These are phyloP conservation scores for Thunnus maccoyii DNA, from an alignment of 2,113 vertebrate species.

Conservation along the genomic window DNA sequence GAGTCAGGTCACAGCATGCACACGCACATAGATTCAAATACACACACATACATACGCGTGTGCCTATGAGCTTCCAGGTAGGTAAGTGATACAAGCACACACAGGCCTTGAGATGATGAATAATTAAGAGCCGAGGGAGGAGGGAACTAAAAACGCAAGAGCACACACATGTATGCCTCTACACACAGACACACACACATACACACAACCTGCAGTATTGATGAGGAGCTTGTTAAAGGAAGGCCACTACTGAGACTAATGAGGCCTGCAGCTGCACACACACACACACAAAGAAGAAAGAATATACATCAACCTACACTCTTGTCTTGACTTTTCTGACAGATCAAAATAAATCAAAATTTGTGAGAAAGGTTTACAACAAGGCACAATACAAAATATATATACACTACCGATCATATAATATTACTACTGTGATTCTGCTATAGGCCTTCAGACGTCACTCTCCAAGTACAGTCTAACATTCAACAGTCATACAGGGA, in stretches of 20 bases:
- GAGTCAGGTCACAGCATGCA: constrained; percentile 62
- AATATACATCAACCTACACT: not conserved
- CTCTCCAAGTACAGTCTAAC: not conserved
- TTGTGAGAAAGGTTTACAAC: not conserved
- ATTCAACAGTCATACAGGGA: not conserved
- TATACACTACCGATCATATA: not conserved
- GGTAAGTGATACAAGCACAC: constrained; percentile 84
- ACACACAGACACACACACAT: not conserved
- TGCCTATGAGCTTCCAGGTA: constrained; percentile 54
- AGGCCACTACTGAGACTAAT: constrained; percentile 62
- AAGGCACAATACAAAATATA: not conserved
- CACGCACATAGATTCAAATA: not conserved
- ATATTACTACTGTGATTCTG: not conserved
- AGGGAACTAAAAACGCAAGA: constrained; percentile 77
- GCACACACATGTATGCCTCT: not conserved
- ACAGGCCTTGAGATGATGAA: constrained; percentile 85
- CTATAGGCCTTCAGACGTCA: not conserved
- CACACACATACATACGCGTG: constrained; percentile 30
- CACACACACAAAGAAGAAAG: constrained; percentile 4
- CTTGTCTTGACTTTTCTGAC: constrained; percentile 8
- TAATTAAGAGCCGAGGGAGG: constrained; percentile 88
- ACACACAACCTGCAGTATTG: constrained; percentile 58
- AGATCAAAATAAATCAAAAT: not conserved
- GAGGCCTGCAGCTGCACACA: constrained; percentile 33
- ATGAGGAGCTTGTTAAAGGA: constrained; percentile 70